Evolutionary conservation across 2,888 invertebrate genomes (phyloP).

Genomic region (Lottia gigantea): DNA sequence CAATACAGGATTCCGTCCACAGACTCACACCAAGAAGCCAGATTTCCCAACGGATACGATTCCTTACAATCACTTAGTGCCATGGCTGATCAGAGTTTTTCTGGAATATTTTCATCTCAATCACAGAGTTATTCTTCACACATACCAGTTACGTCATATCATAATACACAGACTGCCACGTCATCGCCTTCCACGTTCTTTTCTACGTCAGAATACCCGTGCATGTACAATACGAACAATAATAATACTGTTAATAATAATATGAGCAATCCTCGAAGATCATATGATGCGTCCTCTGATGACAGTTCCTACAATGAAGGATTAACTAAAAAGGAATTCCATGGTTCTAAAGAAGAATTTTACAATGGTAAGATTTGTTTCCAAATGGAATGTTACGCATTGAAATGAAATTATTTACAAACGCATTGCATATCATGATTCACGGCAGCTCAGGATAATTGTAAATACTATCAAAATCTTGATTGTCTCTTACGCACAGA

Average conservation of each 20-base stretch:
- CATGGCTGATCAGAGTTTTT: constrained; percentile 36
- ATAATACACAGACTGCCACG: neutral
- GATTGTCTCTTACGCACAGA: no score
- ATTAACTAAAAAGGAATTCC: constrained; percentile 19
- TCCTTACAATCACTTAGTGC: constrained; percentile 33
- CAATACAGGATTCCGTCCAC: constrained; percentile 13
- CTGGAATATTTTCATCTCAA: constrained; percentile 25
- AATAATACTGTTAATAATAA: constrained; percentile 2
- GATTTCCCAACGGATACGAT: constrained; percentile 28
- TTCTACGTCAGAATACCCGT: neutral
- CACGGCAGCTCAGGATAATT: no score
- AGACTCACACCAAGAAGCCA: constrained; percentile 18
- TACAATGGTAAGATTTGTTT: constrained; percentile 17
- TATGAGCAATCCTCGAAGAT: neutral
- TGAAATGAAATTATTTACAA: neutral
- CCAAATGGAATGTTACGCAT: neutral
- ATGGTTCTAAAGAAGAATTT: constrained; percentile 22
- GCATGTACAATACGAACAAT: constrained; percentile 9
- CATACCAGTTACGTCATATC: constrained; percentile 12
- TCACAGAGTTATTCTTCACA: constrained; percentile 8
- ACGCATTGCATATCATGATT: no score
- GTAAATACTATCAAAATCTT: no score
- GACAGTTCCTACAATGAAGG: neutral
- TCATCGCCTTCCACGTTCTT: constrained; percentile 15
- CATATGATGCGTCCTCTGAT: neutral